Percentiles rank a stretch among this genome's conserved stretches.
These are phyloP conservation scores for Brachyptera putata DNA, from an alignment of 2,888 invertebrate genomes.

Conservation along the genomic window DNA sequence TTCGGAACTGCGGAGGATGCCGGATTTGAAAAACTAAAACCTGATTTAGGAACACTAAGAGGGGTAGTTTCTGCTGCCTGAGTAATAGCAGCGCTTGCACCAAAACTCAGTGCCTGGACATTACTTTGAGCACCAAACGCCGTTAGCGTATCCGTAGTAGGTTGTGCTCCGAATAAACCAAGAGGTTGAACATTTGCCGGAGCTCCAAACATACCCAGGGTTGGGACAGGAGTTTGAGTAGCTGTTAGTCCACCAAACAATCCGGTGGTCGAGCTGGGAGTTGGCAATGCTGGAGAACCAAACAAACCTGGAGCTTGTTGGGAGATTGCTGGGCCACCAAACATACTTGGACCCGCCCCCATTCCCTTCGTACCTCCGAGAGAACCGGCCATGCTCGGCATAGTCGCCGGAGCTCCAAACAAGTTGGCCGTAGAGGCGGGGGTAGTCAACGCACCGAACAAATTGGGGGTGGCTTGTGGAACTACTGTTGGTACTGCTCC, in stretches of 20 bases:
- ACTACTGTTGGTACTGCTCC: neutral
- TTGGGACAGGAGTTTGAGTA: neutral
- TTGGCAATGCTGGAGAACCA: too few species aligned
- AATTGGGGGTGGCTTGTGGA: neutral
- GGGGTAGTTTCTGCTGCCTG: neutral
- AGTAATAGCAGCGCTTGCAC: neutral
- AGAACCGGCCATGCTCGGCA: neutral
- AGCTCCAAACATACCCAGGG: neutral
- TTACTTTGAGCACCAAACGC: too few species aligned
- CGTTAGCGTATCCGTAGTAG: neutral
- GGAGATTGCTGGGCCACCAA: neutral
- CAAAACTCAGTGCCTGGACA: too few species aligned
- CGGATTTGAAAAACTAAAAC: neutral
- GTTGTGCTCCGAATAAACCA: neutral
- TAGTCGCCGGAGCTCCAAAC: neutral
- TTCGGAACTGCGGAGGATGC: neutral
- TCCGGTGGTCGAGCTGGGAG: neutral
- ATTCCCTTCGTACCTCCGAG: too few species aligned
- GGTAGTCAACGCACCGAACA: neutral
- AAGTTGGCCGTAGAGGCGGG: too few species aligned
- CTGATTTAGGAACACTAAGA: neutral
- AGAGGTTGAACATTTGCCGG: neutral
- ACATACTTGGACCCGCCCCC: too few species aligned
- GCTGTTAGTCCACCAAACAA: neutral
- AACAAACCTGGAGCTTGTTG: neutral